Evolutionary conservation across 1,140 invertebrate genomes (phyloP), one percentile per base, ranked within the genome.

Genomic region (Pseudomyrmex gracilis): DNA sequence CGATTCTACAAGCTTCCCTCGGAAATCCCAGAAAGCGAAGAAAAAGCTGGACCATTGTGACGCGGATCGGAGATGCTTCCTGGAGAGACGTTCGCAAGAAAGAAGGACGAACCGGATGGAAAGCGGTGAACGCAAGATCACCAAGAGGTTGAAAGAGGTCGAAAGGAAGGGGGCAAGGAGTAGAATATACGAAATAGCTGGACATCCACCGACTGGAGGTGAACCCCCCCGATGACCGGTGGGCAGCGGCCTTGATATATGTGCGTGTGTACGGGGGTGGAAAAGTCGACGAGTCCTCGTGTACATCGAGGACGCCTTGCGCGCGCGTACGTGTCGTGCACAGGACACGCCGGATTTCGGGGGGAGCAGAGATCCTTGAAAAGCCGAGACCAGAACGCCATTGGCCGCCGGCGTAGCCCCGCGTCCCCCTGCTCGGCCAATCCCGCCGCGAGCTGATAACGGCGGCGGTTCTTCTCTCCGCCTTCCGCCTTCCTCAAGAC

Each of bases 401-500:
- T 94, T 94, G 94, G 94, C 73, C 89, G 93, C 67, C 85, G 86
- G 84, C 77, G 73, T 89, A 91, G 87, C 90, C 86, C 78, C 88
- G 73, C 73, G 68, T 73, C 87, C 80, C 67, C 63, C 78, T 87
- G 86, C 88, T 92, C 87, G 91, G 87, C 94, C 94, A 94, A 94
- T 93, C 93, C 90, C 73, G 84, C 86, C 51, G 68, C 89, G 85
- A 90, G 87, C 82, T 94, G 94, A 94, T 94, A 94, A 94, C 92
- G 91, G 87, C 85, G 93, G 90, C 91, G 90, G 85, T 89, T 89
- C 88, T 92, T 91, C 89, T 89, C 87, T 87, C 78, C 87, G 93
- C 76, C 76, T 92, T 92, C 93, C 93, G 93, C 93, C 94, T 93
- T 34, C 92, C 92, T 93, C 91, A 94, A 94, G 94, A 94, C 91